Conservation (phyloP, 2,113 vertebrate genomes). For the Ifrita kowaldi region DNA sequence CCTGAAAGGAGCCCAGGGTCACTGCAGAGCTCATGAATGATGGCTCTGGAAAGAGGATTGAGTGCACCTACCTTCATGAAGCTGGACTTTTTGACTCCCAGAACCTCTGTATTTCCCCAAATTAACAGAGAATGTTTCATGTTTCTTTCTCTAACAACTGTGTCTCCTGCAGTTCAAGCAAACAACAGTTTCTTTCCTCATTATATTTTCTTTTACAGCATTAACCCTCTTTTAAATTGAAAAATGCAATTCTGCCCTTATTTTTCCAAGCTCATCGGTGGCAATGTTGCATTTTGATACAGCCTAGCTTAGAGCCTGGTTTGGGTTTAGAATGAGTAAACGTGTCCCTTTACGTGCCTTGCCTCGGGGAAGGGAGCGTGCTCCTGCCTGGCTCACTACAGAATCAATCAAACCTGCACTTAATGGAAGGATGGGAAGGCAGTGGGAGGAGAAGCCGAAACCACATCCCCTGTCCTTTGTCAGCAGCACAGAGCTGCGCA, state of each 20-base stretch:
- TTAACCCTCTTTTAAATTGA: not conserved
- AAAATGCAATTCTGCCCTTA: not conserved
- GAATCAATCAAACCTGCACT: not conserved
- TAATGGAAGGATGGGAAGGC: not conserved
- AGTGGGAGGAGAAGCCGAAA: constrained; percentile 7
- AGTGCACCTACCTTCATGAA: fast-evolving
- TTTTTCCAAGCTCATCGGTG: not conserved
- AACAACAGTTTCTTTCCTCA: not conserved
- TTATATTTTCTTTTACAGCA: not conserved
- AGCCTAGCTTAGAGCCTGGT: not conserved
- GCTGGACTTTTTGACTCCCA: not conserved
- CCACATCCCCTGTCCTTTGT: constrained; percentile 35
- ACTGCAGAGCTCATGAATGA: not conserved
- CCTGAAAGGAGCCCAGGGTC: not conserved
- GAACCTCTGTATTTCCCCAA: not conserved
- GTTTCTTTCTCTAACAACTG: not conserved
- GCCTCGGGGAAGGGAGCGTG: not conserved
- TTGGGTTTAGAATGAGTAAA: not conserved
- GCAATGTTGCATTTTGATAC: not conserved
- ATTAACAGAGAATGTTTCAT: not conserved
- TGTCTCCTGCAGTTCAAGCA: not conserved
- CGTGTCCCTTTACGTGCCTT: not conserved
- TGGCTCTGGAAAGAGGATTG: fast-evolving
- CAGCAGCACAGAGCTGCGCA: constrained; percentile 13
- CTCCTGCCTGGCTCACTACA: not conserved